Base-by-base conservation (phyloP, 2,888 invertebrate genomes). In the Morpho helenor region DNA sequence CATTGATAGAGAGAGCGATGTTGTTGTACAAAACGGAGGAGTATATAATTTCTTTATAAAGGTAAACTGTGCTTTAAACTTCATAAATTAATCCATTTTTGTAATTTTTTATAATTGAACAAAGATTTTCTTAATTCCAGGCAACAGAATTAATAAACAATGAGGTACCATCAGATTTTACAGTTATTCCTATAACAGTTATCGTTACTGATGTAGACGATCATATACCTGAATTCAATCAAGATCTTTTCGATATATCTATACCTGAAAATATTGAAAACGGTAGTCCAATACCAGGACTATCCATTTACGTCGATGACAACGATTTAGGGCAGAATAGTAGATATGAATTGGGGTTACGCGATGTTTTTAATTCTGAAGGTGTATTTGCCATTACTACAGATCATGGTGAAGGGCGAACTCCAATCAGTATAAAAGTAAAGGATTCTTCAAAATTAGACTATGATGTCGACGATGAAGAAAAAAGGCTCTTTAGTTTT, bases 191-290 rank as follows among this genome's bases (percentile, higher is more conserved):
- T 44, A 91, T 96, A 0, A 96, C 96, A 0, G 94, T 96, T 44
- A 94, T 96, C 0, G 93, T 96, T 39, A 94, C 94, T 0, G 96
- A 96, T 70, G 93, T 94, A 0, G 96, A 96, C 68, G 96, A 96
- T 71, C 94, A 96, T 65, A 86, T 92, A 9, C 96, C 96, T 0
- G 84, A 91, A 66, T 96, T 96, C 68, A 96, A 95, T 69, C 89
- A 91, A 64, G 84, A 92, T 2, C 79, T 87, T 1, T 95, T 94
- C 60, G 91, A 93, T 66, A 92, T 96, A 52, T 93, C 93, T 0
- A 93, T 96, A 60, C 94, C 95, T 0, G 96, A 96, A 82, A 95
- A 96, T 68, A 93, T 95, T 31, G 93, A 94, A 70, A 91, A 91
- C 31, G 93, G 93, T 0, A 94, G 94, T 67, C 93, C 94, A 0